Conservation (phyloP, 2,888 invertebrate species). For the Plagodis pulveraria region DNA sequence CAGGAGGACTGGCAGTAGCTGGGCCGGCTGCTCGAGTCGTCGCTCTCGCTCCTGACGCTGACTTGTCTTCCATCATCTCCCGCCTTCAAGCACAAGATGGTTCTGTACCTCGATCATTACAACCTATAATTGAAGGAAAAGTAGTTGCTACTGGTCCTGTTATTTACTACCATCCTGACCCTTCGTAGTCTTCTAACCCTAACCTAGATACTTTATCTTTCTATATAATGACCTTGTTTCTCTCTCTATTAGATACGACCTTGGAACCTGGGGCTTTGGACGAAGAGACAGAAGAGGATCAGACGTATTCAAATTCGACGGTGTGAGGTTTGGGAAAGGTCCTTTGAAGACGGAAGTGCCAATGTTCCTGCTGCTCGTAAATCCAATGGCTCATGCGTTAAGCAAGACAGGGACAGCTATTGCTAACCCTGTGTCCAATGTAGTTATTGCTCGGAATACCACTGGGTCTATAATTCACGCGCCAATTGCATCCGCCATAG, state of each 20-base stretch:
- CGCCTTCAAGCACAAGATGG: conserved; percentile 70
- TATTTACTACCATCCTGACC: conserved; percentile 86
- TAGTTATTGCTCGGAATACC: conserved; percentile 85
- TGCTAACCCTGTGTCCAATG: conserved; percentile 88
- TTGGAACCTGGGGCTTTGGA: conserved; percentile 49
- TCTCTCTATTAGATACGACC: conserved; percentile 72
- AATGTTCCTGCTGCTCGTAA: conserved; percentile 70
- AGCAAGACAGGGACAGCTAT: conserved; percentile 88
- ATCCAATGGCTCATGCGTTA: conserved; percentile 87
- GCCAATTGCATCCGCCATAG: conserved; percentile 89
- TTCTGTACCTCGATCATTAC: conserved; percentile 67
- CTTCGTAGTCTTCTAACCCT: conserved; percentile 55
- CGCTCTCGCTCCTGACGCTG: conserved; percentile 86
- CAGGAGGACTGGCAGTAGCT: conserved; percentile 90
- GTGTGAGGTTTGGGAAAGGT: conserved; percentile 56
- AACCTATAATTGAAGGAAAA: conserved; percentile 87
- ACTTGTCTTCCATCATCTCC: conserved; percentile 83
- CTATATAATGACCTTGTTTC: conserved; percentile 49
- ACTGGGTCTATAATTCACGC: conserved; percentile 87
- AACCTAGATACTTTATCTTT: conserved; percentile 37
- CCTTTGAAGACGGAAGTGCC: conserved; percentile 47
- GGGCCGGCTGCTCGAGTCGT: conserved; percentile 90
- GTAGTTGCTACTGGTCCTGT: conserved; percentile 90
- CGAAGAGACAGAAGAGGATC: conserved; percentile 44
- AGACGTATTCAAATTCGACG: conserved; percentile 64